These are phyloP conservation scores for Bruchidius siliquastri DNA, from an alignment of 2,888 invertebrate species.

Conservation along the genomic window DNA sequence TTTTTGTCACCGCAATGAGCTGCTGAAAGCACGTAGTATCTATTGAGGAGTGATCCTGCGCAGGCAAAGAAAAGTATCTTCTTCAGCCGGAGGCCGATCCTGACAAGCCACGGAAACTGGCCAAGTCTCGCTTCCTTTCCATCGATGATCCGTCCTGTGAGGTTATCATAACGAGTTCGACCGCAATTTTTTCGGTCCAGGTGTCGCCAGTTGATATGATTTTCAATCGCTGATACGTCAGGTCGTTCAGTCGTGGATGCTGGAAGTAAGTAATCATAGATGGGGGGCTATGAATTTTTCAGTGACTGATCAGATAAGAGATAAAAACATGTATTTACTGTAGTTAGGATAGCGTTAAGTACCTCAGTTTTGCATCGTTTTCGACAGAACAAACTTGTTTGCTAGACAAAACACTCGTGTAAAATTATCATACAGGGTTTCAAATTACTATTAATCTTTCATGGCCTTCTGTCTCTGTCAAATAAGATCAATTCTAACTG, in stretches of 20 bases:
- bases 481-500: too few species aligned
- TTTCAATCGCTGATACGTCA: not conserved
- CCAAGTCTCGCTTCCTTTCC: conserved; percentile 56
- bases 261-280: not conserved
- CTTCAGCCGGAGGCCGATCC: conserved; percentile 52
- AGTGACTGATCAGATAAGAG: too few species aligned
- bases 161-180: conserved; percentile 14
- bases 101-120: conserved; percentile 59
- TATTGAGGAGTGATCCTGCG: conserved; percentile 43
- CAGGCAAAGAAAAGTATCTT: conserved; percentile 33
- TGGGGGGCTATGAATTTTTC: too few species aligned
- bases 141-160: conserved; percentile 58
- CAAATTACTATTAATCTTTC: too few species aligned
- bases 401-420: too few species aligned
- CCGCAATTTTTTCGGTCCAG: not conserved
- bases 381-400: too few species aligned
- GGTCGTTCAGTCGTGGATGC: not conserved
- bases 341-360: too few species aligned
- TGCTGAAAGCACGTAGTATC: conserved; percentile 43
- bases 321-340: too few species aligned
- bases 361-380: too few species aligned
- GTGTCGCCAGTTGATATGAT: not conserved
- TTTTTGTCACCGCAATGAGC: conserved; percentile 41
- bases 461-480: too few species aligned
- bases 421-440: too few species aligned